Evolutionary conservation across 2,113 vertebrate genomes (phyloP).

Genomic region (Carollia perspicillata): DNA sequence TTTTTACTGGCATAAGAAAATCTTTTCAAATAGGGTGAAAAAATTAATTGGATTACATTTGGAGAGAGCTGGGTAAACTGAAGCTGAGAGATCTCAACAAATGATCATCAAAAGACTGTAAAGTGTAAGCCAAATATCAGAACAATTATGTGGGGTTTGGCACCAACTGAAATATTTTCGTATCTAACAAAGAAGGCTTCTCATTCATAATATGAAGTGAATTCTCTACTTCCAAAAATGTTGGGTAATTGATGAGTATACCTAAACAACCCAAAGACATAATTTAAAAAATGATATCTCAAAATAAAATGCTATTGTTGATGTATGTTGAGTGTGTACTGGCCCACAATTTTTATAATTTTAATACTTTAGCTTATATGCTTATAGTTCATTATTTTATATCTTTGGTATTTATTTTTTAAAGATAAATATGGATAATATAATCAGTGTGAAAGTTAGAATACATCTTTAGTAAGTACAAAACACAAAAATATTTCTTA

Average conservation of each 20-base stretch:
- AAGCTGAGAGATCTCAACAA: constrained; percentile 12
- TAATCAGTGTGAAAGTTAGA: neutral
- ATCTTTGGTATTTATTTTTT: neutral
- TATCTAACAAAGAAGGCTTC: neutral
- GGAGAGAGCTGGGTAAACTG: neutral
- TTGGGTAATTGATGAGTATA: neutral
- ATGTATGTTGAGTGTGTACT: neutral
- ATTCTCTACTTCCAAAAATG: neutral
- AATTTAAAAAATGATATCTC: neutral
- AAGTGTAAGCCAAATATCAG: neutral
- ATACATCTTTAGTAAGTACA: neutral
- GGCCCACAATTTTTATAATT: neutral
- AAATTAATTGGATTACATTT: neutral
- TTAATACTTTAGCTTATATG: neutral
- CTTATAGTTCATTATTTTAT: neutral
- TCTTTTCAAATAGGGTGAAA: neutral
- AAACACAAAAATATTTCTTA: neutral
- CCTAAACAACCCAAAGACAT: neutral
- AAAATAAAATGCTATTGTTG: neutral
- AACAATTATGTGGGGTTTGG: neutral
- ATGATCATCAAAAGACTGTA: neutral
- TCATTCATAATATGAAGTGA: neutral
- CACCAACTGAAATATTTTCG: neutral
- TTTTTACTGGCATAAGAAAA: neutral
- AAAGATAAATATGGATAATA: neutral